phyloP scores from a whole-genome alignment of 1,140 invertebrate genomes.

The Cataglyphis hispanica region DNA sequence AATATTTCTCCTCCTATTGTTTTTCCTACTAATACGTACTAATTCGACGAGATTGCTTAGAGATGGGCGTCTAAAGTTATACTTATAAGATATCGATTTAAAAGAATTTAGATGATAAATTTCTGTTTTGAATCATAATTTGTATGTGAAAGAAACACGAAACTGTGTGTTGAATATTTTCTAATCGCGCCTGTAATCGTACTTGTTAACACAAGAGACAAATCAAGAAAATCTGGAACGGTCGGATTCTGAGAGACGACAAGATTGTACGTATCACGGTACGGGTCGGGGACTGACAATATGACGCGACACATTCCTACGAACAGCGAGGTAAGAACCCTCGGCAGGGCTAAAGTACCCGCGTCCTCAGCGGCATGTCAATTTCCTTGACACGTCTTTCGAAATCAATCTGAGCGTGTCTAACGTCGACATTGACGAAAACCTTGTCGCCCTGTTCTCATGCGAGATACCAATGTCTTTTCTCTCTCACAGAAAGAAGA shows the following conservation, averaged over 20 bases:
- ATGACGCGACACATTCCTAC: conserved; percentile 68
- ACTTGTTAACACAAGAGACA: background rate
- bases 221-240: background rate
- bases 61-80: background rate
- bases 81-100: background rate
- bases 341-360: conserved; percentile 13
- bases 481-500: background rate
- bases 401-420: conserved; percentile 42
- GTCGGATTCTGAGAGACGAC: conserved; percentile 6
- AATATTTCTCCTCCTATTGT: conserved; percentile 15
- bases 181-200: background rate
- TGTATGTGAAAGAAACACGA: background rate
- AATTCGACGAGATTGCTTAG: background rate
- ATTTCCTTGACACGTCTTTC: conserved; percentile 45
- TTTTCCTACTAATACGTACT: conserved; percentile 1
- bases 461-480: background rate
- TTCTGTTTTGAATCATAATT: background rate
- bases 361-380: conserved; percentile 36
- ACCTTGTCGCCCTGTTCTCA: conserved; percentile 3
- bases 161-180: background rate
- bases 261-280: conserved; percentile 6
- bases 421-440: background rate
- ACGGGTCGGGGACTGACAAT: conserved; percentile 31
- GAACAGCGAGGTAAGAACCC: conserved; percentile 33
- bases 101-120: too few relatives aligned